These are phyloP conservation scores for Pogonomyrmex barbatus DNA, from an alignment of 1,140 invertebrate genomes.

Conservation along the genomic window DNA sequence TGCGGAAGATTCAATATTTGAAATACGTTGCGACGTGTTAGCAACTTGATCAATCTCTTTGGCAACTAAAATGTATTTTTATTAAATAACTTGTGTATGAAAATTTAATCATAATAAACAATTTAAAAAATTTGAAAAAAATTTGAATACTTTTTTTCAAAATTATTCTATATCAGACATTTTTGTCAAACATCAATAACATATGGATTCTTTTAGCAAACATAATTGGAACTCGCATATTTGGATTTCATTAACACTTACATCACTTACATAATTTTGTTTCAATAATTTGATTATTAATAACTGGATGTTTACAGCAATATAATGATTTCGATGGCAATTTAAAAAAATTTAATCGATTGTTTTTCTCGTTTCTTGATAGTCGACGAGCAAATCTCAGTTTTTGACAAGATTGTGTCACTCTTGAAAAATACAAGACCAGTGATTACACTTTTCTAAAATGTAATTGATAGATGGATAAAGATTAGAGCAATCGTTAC, in stretches of 20 bases:
- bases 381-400: constrained; percentile 3
- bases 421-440: constrained; percentile 31
- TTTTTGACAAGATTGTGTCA: constrained; percentile 27
- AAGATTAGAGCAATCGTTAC: constrained; percentile 54
- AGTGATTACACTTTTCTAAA: neutral
- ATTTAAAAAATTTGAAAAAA: neutral
- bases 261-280: constrained; percentile 84
- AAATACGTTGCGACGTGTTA: neutral
- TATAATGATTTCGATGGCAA: constrained; percentile 53
- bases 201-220: neutral
- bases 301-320: constrained; percentile 13
- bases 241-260: constrained; percentile 75
- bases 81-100: constrained; percentile 19
- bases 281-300: constrained; percentile 46
- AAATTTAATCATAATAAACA: neutral
- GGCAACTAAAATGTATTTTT: constrained; percentile 51
- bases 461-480: neutral
- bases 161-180: neutral
- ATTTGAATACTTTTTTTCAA: neutral
- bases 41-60: neutral
- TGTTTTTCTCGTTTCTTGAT: constrained; percentile 38
- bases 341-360: constrained; percentile 42
- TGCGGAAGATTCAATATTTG: constrained; percentile 45
- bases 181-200: neutral
- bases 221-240: neutral